These are phyloP conservation scores for Trissolcus basalis DNA, from an alignment of 1,140 invertebrate species.

Conservation along the genomic window DNA sequence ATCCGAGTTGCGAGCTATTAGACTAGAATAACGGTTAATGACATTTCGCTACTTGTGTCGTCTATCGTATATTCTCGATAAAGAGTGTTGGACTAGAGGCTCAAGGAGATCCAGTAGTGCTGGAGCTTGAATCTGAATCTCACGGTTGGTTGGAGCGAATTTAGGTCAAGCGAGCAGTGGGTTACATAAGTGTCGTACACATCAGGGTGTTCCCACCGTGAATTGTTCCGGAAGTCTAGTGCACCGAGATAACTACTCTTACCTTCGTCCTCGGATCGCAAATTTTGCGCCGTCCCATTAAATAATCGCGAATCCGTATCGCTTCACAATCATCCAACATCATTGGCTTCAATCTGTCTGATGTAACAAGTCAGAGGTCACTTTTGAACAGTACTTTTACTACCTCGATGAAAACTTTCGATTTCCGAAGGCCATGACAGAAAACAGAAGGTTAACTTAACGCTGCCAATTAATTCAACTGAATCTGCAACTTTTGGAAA, in stretches of 20 bases:
- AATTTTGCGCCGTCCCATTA: conserved; percentile 6
- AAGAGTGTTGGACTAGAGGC: conserved; percentile 63
- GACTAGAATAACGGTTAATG: conserved; percentile 37
- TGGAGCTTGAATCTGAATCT: conserved; percentile 74
- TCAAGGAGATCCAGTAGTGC: conserved; percentile 69
- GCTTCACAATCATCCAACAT: conserved; percentile 3
- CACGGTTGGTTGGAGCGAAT: conserved; percentile 71
- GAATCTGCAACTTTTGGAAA: background rate
- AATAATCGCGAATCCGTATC: conserved; percentile 23
- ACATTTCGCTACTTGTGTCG: conserved; percentile 25
- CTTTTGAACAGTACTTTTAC: conserved; percentile 28
- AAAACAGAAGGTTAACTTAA: background rate
- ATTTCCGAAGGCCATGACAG: conserved; percentile 1
- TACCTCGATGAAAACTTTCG: background rate
- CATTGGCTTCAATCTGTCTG: conserved; percentile 11
- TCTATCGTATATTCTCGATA: conserved; percentile 31
- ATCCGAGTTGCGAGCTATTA: conserved; percentile 4
- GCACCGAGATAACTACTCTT: conserved; percentile 24
- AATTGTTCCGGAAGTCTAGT: conserved; percentile 67
- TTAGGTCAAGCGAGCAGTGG: conserved; percentile 70
- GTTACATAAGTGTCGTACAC: conserved; percentile 65
- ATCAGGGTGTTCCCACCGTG: conserved; percentile 68
- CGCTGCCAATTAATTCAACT: background rate
- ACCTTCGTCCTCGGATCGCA: conserved; percentile 14
- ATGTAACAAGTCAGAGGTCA: conserved; percentile 43